phyloP scores from a whole-genome alignment of 2,797 vertebrate genomes.

The Buceros bicornis region DNA sequence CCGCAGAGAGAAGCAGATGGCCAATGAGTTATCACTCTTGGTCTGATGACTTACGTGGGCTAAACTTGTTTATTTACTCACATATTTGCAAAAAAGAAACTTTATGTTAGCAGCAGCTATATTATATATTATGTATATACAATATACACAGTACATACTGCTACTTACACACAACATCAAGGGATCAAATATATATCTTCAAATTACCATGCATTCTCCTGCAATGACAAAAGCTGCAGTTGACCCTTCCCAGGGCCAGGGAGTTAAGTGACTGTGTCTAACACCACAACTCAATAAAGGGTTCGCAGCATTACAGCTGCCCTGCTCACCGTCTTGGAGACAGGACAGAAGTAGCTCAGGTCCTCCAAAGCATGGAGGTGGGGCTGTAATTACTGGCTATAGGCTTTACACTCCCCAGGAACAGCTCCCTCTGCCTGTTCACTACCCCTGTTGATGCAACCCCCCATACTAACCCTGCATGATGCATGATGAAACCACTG shows the following conservation, averaged over 20 bases:
- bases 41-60: constrained; percentile 66
- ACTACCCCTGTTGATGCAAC: not conserved
- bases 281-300: not conserved
- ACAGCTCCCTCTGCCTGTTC: not conserved
- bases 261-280: not conserved
- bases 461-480: not conserved
- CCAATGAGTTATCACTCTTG: constrained; percentile 49
- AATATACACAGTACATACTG: not conserved
- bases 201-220: not conserved
- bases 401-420: not conserved
- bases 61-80: constrained; percentile 68
- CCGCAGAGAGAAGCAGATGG: constrained; percentile 71
- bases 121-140: not conserved
- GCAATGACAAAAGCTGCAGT: not conserved
- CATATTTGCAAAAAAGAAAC: constrained; percentile 36
- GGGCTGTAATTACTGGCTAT: not conserved
- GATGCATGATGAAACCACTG: not conserved
- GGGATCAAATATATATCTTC: not conserved
- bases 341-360: not conserved
- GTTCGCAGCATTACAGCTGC: not conserved
- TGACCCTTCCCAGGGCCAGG: not conserved
- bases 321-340: not conserved
- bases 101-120: constrained; percentile 29
- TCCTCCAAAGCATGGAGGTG: not conserved
- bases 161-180: not conserved